Evolutionary conservation across 2,113 vertebrate species (phyloP).

Genomic region (Chionomys nivalis): DNA sequence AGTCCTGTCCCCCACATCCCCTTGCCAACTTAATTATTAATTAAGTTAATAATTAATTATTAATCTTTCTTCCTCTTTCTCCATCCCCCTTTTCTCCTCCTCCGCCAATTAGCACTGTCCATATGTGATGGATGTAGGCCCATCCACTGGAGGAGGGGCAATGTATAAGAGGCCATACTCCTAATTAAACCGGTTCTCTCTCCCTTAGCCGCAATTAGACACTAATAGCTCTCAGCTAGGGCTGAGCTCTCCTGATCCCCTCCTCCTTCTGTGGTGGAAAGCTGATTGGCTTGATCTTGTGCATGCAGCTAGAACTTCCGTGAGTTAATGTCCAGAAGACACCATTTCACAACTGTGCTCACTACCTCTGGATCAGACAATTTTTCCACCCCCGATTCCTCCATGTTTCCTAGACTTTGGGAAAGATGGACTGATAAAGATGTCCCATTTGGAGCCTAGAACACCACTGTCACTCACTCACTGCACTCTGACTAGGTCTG

Average conservation of each 20-base stretch:
- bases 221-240: background rate
- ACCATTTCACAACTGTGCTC: background rate
- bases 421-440: background rate
- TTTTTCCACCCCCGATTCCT: background rate
- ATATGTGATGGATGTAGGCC: background rate
- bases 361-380: background rate
- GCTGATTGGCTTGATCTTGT: background rate
- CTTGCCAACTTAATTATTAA: background rate
- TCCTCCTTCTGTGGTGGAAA: background rate
- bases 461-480: background rate
- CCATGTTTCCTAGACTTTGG: background rate
- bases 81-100: background rate
- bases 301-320: background rate
- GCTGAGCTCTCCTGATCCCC: background rate
- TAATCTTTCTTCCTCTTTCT: too few relatives aligned
- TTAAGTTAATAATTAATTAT: too few relatives aligned
- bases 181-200: background rate
- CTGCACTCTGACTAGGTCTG: background rate
- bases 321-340: background rate
- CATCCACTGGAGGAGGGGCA: background rate
- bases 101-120: background rate
- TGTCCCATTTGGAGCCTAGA: background rate
- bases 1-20: background rate
- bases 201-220: background rate
- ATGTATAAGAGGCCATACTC: background rate